Evolutionary conservation across 2,113 vertebrate species (phyloP).

Genomic region (Erinaceus europaeus): DNA sequence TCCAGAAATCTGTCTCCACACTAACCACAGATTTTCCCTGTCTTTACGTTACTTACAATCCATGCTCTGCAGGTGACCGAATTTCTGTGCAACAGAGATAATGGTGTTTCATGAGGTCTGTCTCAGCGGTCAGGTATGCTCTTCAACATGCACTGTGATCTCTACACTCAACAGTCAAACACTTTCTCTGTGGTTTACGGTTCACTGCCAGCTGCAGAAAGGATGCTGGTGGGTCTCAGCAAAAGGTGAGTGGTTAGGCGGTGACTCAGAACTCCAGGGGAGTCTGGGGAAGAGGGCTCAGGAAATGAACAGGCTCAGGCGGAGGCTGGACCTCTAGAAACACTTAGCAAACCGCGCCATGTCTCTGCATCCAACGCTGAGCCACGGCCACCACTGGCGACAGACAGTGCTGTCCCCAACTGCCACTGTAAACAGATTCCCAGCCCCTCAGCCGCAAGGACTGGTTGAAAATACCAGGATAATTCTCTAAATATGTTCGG

Average conservation of each 20-base stretch:
- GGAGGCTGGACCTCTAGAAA: background rate
- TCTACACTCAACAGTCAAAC: constrained; percentile 8
- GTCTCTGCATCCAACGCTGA: background rate
- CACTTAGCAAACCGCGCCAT: background rate
- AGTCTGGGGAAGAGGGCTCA: constrained; percentile 17
- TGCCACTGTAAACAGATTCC: background rate
- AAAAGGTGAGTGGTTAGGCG: too few relatives aligned
- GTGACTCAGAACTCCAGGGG: background rate
- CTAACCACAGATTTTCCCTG: background rate
- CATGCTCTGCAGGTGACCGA: background rate
- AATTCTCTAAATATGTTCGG: background rate
- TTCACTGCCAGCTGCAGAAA: too few relatives aligned
- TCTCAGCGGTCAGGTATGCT: background rate
- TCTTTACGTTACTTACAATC: background rate
- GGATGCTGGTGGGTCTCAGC: too few relatives aligned
- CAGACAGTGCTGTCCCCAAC: background rate
- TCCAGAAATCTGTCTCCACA: constrained; percentile 5
- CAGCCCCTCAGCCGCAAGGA: background rate
- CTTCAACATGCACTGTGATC: background rate
- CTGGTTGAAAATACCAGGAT: background rate
- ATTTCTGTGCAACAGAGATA: background rate
- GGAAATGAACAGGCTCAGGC: constrained; percentile 4
- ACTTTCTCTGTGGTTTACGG: too few relatives aligned
- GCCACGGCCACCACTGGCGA: background rate
- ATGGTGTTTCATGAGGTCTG: background rate